Conservation (phyloP, 2,888 invertebrate species). For the Frankliniella fusca region DNA sequence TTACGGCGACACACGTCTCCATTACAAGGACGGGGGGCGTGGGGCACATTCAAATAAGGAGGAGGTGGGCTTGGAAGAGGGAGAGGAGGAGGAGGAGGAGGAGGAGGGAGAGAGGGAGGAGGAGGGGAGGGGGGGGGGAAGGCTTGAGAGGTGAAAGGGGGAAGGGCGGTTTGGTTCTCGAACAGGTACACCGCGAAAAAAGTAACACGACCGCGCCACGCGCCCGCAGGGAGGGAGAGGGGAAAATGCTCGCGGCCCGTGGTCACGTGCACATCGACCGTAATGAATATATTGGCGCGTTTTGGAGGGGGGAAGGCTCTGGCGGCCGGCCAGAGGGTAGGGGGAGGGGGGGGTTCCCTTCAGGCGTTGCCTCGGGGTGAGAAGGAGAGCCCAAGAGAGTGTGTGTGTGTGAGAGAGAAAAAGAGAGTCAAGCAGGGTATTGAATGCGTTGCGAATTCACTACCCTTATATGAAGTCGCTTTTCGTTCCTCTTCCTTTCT, state of each 20-base stretch:
- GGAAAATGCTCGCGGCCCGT: background rate
- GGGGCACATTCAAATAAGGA: constrained; percentile 17
- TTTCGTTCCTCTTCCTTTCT: too few relatives aligned
- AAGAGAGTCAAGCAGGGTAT: too few relatives aligned
- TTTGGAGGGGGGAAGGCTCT: background rate
- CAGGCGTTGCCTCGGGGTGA: too few relatives aligned
- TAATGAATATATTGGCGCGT: background rate
- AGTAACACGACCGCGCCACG: background rate
- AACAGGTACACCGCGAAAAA: background rate
- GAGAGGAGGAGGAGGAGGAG: background rate
- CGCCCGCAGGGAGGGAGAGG: background rate
- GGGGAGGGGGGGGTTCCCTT: background rate
- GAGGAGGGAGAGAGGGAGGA: background rate
- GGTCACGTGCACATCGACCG: background rate
- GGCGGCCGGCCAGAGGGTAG: background rate
- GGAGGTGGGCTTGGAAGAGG: background rate
- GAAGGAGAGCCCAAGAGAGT: too few relatives aligned
- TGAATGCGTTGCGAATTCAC: too few relatives aligned
- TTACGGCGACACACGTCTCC: constrained; percentile 23
- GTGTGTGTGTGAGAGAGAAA: too few relatives aligned
- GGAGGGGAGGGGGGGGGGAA: background rate
- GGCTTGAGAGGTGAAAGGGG: too few relatives aligned
- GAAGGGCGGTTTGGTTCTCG: too few relatives aligned
- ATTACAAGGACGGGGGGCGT: background rate
- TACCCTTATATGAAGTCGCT: too few relatives aligned